Base-by-base conservation (phyloP, 2,797 vertebrate genomes). In the Eulemur albifrons region DNA sequence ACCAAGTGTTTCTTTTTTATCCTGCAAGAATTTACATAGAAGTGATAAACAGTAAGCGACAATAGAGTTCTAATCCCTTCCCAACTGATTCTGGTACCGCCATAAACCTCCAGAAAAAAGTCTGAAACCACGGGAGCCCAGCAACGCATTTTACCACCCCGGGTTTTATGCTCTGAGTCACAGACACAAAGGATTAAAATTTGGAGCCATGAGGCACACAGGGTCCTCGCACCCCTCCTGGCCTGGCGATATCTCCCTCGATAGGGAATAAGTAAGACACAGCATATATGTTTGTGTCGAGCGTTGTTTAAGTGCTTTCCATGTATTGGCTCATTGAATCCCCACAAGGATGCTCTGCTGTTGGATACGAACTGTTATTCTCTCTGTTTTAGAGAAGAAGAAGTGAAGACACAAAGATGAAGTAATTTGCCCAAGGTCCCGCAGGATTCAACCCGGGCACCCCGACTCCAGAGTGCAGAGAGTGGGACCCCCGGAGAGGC, bases 111-210 rank as follows among this genome's bases (percentile, higher is more conserved):
- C 88, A 45, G 77, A 17, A 80, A 82, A 82, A 59, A 54, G 23
- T 38, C 35, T 61, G 69, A 88, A 94, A 84, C 93, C 82, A 76
- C 48, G 30, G 89, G 80, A 94, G 15, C 57, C 77, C 95, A 30
- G 23, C 61, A 72, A 5, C 84, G 63, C 52, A 92, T 93, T 93
- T 93, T 38, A 88, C 84, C 92, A 80, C 92, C 96, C 73, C n/a
- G 23, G 75, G 80, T 76, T 94, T 97, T 89, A 93, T 43, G 40
- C 43, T 92, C 8, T 70, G 80, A 76, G 70, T 84, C 82, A 11
- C n/a, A 94, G 80, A 93, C 75, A 59, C 80, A 72, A 88, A 82
- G 83, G 85, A 96, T 69, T 77, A n/a, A 70, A 52, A 38, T 93
- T 57, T 88, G 77, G 65, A 92, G 67, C 77, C 18, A 85, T 2